Conservation (phyloP, 2,797 vertebrate species). For the Mergus octosetaceus region DNA sequence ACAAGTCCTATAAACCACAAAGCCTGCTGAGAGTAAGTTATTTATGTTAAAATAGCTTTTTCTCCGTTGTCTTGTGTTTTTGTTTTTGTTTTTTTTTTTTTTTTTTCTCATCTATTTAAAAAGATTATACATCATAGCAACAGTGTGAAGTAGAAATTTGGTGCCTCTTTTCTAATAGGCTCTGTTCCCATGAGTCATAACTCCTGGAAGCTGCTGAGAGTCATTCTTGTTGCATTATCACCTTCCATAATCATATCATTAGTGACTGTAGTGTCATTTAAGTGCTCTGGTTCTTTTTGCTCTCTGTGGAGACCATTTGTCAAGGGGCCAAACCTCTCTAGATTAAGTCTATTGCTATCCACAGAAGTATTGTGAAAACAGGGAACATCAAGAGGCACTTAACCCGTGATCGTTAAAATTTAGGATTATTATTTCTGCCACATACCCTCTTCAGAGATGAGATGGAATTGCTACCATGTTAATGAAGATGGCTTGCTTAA, state of each 20-base stretch:
- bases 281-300: constrained; percentile 45
- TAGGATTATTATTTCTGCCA: neutral
- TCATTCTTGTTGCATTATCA: constrained; percentile 57
- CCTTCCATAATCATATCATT: constrained; percentile 60
- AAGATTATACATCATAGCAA: neutral
- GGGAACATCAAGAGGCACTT: constrained; percentile 19
- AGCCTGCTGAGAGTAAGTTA: neutral
- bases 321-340: constrained; percentile 21
- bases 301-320: constrained; percentile 42
- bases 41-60: constrained; percentile 25
- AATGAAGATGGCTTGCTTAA: neutral
- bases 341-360: constrained; percentile 14
- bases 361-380: neutral
- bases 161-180: neutral
- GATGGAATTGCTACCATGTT: neutral
- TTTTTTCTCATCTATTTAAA: neutral
- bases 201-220: constrained; percentile 49
- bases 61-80: neutral
- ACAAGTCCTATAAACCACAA: neutral
- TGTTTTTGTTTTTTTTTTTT: neutral
- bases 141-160: neutral
- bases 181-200: neutral
- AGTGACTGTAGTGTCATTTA: constrained; percentile 46
- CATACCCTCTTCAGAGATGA: neutral
- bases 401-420: constrained; percentile 13